Conservation (phyloP, 2,113 vertebrate species). For the Oplegnathus fasciatus region DNA sequence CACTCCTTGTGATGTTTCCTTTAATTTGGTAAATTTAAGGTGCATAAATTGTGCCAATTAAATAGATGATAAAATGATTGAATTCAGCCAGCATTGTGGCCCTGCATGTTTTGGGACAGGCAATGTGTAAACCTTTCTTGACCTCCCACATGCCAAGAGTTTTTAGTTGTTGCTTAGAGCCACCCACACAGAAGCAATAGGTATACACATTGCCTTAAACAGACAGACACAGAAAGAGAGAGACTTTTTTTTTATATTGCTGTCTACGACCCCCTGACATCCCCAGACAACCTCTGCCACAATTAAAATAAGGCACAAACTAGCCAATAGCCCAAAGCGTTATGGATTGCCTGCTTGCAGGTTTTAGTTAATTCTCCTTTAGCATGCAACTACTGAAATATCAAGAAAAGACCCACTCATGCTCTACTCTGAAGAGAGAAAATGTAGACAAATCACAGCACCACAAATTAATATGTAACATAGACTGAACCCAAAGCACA, state of each 20-base stretch:
- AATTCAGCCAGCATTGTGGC: constrained; percentile 72
- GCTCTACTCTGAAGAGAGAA: constrained; percentile 55
- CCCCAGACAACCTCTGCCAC: constrained; percentile 45
- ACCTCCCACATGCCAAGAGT: constrained; percentile 82
- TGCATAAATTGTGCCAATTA: constrained; percentile 69
- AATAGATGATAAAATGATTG: constrained; percentile 58
- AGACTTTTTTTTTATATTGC: constrained; percentile 39
- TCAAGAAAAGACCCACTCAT: constrained; percentile 45
- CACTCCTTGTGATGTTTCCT: constrained; percentile 75
- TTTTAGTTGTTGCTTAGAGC: constrained; percentile 79
- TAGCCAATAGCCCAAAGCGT: constrained; percentile 52
- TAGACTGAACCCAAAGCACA: constrained; percentile 60
- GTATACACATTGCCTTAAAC: constrained; percentile 83
- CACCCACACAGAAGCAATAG: constrained; percentile 87
- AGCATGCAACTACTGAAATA: constrained; percentile 68
- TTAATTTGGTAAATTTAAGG: constrained; percentile 72
- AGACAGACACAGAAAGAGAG: constrained; percentile 58
- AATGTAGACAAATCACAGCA: constrained; percentile 46
- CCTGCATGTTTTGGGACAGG: constrained; percentile 76
- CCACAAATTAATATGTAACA: constrained; percentile 41
- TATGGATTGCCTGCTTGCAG: constrained; percentile 38
- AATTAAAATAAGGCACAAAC: constrained; percentile 46
- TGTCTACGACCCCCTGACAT: constrained; percentile 46
- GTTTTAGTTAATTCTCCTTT: constrained; percentile 60
- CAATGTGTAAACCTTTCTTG: constrained; percentile 86